These are phyloP conservation scores for Muntiacus muntjak DNA, from an alignment of 2,113 vertebrate genomes.

Conservation along the genomic window DNA sequence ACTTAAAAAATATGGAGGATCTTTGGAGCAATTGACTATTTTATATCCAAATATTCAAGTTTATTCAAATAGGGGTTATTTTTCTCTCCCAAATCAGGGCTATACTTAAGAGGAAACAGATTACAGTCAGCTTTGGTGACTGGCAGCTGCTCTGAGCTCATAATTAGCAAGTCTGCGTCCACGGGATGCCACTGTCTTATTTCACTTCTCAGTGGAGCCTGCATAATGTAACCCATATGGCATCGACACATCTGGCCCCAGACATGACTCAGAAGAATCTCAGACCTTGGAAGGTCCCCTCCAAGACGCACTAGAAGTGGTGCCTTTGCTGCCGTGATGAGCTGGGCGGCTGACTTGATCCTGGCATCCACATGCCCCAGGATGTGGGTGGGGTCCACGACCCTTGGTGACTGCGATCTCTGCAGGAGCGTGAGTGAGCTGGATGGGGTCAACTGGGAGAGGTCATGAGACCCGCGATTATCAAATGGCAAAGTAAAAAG, in stretches of 20 bases:
- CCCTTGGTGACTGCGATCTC: not conserved
- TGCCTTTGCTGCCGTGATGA: too few species aligned
- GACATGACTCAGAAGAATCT: not conserved
- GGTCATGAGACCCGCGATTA: not conserved
- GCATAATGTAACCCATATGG: rapidly evolving
- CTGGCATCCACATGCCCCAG: not conserved
- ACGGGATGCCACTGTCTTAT: not conserved
- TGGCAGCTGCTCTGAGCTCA: not conserved
- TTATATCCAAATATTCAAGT: not conserved
- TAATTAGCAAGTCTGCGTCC: not conserved
- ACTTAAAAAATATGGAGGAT: not conserved
- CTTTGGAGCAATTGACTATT: not conserved
- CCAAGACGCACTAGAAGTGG: rapidly evolving
- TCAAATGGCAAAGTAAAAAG: not conserved
- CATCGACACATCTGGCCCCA: not conserved
- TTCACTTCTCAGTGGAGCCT: not conserved
- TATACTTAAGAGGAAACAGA: not conserved
- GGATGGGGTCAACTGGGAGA: not conserved
- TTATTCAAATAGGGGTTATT: not conserved
- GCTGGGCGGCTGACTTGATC: not conserved
- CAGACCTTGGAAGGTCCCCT: not conserved
- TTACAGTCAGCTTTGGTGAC: not conserved
- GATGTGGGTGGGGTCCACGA: not conserved
- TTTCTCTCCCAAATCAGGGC: not conserved
- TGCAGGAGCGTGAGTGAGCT: not conserved